These are phyloP conservation scores for Diglossa cyanea DNA, from an alignment of 2,797 vertebrate genomes.

Conservation along the genomic window DNA sequence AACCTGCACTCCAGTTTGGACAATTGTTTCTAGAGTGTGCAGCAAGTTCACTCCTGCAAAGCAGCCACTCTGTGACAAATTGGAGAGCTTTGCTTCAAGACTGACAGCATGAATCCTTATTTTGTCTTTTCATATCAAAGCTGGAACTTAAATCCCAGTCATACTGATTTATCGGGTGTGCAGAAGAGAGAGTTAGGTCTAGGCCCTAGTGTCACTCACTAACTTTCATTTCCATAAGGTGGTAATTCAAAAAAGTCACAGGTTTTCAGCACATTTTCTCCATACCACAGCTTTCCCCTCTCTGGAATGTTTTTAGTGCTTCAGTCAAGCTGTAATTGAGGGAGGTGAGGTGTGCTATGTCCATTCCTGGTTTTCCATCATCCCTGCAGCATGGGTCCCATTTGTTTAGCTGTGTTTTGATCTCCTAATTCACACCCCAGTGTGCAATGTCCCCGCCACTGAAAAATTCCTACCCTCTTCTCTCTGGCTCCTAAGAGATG, in stretches of 20 bases:
- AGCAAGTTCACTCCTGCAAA: neutral
- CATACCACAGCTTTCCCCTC: neutral
- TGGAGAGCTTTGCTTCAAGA: neutral
- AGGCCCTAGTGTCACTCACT: neutral
- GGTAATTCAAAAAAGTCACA: neutral
- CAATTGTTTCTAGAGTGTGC: rapidly evolving
- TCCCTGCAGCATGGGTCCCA: neutral
- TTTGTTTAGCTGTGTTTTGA: constrained; percentile 58
- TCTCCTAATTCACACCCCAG: constrained; percentile 49
- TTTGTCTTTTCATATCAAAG: neutral
- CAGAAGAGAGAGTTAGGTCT: neutral
- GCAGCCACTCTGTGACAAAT: neutral
- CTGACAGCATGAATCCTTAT: neutral
- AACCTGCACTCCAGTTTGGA: neutral
- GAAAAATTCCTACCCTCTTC: constrained; percentile 53
- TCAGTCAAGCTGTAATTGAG: neutral
- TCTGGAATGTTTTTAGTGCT: neutral
- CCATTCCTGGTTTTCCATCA: constrained; percentile 12
- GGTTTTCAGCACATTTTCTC: neutral
- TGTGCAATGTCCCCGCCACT: neutral
- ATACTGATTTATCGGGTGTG: neutral
- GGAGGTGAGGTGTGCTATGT: neutral
- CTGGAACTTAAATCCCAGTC: neutral
- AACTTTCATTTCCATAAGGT: neutral
- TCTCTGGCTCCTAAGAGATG: constrained; percentile 37